These are phyloP conservation scores for Pterobdella sp. DNA, from an alignment of 2,888 invertebrate genomes.

Conservation along the genomic window DNA sequence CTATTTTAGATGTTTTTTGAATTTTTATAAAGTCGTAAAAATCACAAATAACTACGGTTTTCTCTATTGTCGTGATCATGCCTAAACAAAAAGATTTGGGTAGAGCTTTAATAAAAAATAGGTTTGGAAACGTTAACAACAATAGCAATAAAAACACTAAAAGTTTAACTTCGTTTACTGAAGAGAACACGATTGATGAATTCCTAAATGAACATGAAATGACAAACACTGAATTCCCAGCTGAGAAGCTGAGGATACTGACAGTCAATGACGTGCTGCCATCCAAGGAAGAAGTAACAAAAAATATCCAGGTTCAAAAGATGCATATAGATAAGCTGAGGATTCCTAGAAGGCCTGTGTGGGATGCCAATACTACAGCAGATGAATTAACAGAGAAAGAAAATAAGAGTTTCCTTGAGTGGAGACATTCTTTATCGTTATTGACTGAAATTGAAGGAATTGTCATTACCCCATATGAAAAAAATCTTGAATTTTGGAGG, in stretches of 20 bases:
- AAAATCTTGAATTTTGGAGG: conserved; percentile 94
- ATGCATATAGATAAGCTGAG: conserved; percentile 58
- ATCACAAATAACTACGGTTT: too few species aligned
- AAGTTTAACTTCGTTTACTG: conserved; percentile 73
- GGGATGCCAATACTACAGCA: conserved; percentile 67
- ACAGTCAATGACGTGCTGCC: conserved; percentile 59
- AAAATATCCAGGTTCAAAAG: conserved; percentile 43
- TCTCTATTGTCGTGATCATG: too few species aligned
- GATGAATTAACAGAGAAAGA: conserved; percentile 74
- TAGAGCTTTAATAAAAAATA: conserved; percentile 22
- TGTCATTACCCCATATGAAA: conserved; percentile 88
- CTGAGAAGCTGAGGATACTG: conserved; percentile 67
- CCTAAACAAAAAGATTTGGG: conserved; percentile 15
- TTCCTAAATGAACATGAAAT: conserved; percentile 88
- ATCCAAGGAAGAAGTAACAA: conserved; percentile 58
- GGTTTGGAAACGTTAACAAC: conserved; percentile 63
- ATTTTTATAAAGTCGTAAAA: too few species aligned
- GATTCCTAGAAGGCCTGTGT: conserved; percentile 78
- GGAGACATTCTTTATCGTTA: conserved; percentile 73
- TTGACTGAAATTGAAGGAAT: conserved; percentile 61
- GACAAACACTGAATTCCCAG: conserved; percentile 80
- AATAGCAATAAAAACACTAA: conserved; percentile 63
- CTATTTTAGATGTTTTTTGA: too few species aligned
- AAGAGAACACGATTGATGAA: conserved; percentile 90
- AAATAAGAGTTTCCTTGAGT: conserved; percentile 74